Percentiles rank a stretch among this genome's conserved stretches.
These are phyloP conservation scores for Corbicula japonica DNA, from an alignment of 2,888 invertebrate species.

Conservation along the genomic window DNA sequence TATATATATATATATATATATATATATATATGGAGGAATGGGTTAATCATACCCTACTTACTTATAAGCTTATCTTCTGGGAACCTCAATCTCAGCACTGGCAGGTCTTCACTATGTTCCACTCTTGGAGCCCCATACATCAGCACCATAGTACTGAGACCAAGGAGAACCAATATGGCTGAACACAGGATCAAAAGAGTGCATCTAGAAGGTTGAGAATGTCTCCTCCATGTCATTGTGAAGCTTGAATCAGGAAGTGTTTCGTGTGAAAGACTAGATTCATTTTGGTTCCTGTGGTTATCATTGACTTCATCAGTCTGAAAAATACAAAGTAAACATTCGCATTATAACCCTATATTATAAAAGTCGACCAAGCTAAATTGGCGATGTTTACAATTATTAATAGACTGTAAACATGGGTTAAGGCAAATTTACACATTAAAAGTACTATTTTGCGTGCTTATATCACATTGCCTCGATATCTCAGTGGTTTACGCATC, in stretches of 20 bases:
- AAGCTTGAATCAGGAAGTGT: neutral
- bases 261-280: constrained; percentile 10
- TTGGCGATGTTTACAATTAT: too few relatives aligned
- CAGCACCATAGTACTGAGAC: constrained; percentile 9
- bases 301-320: constrained; percentile 6
- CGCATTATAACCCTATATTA: too few relatives aligned
- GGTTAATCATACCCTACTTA: constrained; percentile 37
- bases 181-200: constrained; percentile 17
- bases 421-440: too few relatives aligned
- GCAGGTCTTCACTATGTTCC: constrained; percentile 1
- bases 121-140: neutral
- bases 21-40: too few relatives aligned
- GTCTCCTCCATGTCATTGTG: constrained; percentile 17
- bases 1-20: too few relatives aligned
- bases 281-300: constrained; percentile 19
- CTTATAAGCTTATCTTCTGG: constrained; percentile 43
- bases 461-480: too few relatives aligned
- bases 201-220: constrained; percentile 12
- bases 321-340: too few relatives aligned
- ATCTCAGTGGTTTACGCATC: too few relatives aligned
- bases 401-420: too few relatives aligned
- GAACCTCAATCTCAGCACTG: constrained; percentile 37
- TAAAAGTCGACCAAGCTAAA: too few relatives aligned
- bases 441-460: too few relatives aligned
- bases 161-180: constrained; percentile 9